These are phyloP conservation scores for Danaus melanippus DNA, from an alignment of 1,140 invertebrate species.

Conservation along the genomic window DNA sequence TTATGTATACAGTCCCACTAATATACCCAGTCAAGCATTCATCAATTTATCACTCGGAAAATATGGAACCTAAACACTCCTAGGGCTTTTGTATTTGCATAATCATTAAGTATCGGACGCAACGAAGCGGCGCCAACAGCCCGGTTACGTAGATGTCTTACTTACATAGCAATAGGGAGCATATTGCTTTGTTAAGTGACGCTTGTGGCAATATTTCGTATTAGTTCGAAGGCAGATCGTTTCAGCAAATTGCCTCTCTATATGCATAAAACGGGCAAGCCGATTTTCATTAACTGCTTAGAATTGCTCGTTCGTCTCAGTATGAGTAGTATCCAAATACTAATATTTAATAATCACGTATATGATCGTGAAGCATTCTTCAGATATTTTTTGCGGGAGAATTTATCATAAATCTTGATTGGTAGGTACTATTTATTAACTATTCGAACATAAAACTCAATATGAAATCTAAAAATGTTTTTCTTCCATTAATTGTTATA, in stretches of 20 bases:
- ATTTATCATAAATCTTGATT: constrained; percentile 1
- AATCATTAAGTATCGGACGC: constrained; percentile 49
- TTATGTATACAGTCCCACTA: constrained; percentile 21
- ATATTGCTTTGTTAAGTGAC: constrained; percentile 20
- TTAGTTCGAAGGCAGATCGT: constrained; percentile 53
- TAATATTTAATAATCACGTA: constrained; percentile 7
- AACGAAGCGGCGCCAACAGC: constrained; percentile 23
- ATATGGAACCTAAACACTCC: constrained; percentile 41
- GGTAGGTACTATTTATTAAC: background rate
- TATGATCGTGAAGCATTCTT: constrained; percentile 2
- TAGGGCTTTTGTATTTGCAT: constrained; percentile 50
- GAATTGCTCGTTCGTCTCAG: constrained; percentile 34
- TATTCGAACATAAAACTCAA: no score
- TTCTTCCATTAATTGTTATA: no score
- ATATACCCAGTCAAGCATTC: constrained; percentile 26
- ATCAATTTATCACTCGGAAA: constrained; percentile 43
- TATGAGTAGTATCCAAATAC: constrained; percentile 29
- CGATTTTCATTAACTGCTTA: constrained; percentile 62
- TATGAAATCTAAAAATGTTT: no score
- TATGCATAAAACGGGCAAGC: constrained; percentile 59
- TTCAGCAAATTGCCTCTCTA: constrained; percentile 61
- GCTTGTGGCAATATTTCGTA: constrained; percentile 43
- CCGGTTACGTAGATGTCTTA: constrained; percentile 16
- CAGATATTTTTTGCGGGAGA: constrained; percentile 5
- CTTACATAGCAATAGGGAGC: constrained; percentile 14